Evolutionary conservation across 2,113 vertebrate species (phyloP).

Genomic region (Vombatus ursinus): DNA sequence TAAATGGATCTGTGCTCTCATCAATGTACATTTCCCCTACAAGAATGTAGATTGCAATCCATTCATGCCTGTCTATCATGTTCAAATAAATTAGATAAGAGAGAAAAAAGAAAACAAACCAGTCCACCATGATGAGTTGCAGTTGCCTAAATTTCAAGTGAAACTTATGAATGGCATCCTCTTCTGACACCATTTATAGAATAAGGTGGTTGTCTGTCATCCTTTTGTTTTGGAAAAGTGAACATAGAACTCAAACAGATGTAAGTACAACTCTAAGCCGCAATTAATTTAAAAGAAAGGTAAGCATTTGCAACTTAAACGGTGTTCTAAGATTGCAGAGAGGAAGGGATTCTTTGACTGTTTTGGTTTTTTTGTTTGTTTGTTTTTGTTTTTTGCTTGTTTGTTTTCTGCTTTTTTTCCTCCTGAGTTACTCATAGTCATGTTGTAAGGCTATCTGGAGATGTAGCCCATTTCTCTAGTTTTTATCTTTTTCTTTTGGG

Average conservation of each 20-base stretch:
- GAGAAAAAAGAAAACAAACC: background rate
- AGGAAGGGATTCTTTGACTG: background rate
- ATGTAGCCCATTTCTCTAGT: background rate
- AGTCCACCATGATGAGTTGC: conserved; percentile 11
- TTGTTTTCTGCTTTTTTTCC: too few species aligned
- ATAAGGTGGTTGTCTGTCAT: conserved; percentile 57
- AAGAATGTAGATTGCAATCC: background rate
- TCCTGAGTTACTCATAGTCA: background rate
- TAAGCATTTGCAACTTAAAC: conserved; percentile 68
- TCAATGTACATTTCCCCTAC: background rate
- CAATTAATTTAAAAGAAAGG: conserved; percentile 56
- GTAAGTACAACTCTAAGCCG: conserved; percentile 8
- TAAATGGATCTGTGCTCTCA: conserved; percentile 5
- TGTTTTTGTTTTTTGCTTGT: background rate
- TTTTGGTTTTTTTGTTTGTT: background rate
- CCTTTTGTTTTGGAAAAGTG: conserved; percentile 55
- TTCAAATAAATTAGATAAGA: background rate
- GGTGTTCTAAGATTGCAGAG: conserved; percentile 44
- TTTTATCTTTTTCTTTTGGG: conserved; percentile 30
- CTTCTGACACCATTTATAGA: conserved; percentile 57
- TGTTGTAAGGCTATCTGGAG: background rate
- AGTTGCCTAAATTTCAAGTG: conserved; percentile 28
- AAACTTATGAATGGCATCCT: conserved; percentile 49
- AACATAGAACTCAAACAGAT: conserved; percentile 59
- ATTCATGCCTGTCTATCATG: background rate